Conservation (phyloP, 2,113 vertebrate species). For the Carettochelys insculpta region DNA sequence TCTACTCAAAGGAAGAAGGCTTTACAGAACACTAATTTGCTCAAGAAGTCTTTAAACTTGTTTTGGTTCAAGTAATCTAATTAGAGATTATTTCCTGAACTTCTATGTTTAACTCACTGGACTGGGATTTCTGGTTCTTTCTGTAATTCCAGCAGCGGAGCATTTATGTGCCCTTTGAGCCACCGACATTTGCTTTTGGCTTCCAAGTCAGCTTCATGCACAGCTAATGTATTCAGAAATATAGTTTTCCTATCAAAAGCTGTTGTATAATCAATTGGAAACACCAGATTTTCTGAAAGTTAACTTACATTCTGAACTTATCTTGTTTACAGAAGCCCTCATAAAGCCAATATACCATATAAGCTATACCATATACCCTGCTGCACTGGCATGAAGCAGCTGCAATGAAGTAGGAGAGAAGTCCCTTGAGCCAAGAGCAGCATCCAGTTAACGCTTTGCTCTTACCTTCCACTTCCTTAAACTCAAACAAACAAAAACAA, state of each 20-base stretch:
- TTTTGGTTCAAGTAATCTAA: neutral
- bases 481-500: no score
- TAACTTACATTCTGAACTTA: constrained; percentile 31
- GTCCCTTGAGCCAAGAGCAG: neutral
- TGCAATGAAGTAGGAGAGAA: neutral
- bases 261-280: constrained; percentile 13
- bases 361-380: no score
- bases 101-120: neutral
- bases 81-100: neutral
- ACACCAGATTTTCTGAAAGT: constrained; percentile 26
- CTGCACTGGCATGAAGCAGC: neutral
- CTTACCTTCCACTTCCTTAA: neutral
- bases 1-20: neutral
- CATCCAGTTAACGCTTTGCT: neutral
- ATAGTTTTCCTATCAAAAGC: constrained; percentile 36
- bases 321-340: constrained; percentile 54
- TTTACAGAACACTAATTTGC: neutral
- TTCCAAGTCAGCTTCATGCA: constrained; percentile 24
- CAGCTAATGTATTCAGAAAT: constrained; percentile 7
- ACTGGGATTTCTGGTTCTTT: neutral
- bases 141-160: neutral
- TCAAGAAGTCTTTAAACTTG: neutral
- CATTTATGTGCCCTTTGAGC: neutral
- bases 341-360: no score
- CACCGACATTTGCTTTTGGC: constrained; percentile 9